These are phyloP conservation scores for Lepeophtheirus salmonis DNA, from an alignment of 1,140 invertebrate genomes.

Conservation along the genomic window DNA sequence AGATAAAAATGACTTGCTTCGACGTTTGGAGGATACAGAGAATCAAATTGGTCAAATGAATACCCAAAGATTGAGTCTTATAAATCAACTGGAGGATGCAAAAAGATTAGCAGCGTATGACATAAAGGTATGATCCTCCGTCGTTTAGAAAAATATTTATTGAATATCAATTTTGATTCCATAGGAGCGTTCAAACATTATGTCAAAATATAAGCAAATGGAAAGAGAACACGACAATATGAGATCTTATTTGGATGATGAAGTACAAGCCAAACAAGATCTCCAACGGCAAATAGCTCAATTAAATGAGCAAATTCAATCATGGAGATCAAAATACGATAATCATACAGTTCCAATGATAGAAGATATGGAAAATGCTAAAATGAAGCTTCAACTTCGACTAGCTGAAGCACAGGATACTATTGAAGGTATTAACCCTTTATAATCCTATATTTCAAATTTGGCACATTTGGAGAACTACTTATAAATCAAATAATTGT, in stretches of 20 bases:
- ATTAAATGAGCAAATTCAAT: slow-evolving; percentile 68
- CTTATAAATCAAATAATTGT: too few relatives aligned
- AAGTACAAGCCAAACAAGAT: slow-evolving; percentile 41
- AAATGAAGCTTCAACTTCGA: slow-evolving; percentile 79
- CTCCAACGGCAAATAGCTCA: slow-evolving; percentile 86
- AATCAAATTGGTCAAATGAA: slow-evolving; percentile 84
- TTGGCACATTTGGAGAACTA: too few relatives aligned
- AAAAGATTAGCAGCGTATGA: slow-evolving; percentile 93
- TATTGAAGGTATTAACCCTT: slow-evolving; percentile 66
- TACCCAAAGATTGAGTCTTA: slow-evolving; percentile 89
- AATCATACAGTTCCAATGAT: slow-evolving; percentile 41
- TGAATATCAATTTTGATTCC: background rate
- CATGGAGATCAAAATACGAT: slow-evolving; percentile 14
- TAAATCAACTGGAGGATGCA: slow-evolving; percentile 86
- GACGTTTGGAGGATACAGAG: slow-evolving; percentile 92
- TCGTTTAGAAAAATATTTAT: too few relatives aligned
- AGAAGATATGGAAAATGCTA: slow-evolving; percentile 90
- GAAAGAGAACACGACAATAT: background rate
- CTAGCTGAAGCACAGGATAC: slow-evolving; percentile 56
- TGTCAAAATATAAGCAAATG: background rate
- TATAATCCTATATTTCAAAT: too few relatives aligned
- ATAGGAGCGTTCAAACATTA: background rate
- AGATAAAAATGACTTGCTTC: slow-evolving; percentile 81
- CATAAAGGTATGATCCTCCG: slow-evolving; percentile 21
- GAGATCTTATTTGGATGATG: slow-evolving; percentile 56